Percentiles rank a stretch among this genome's conserved stretches.
phyloP scores from a whole-genome alignment of 2,113 vertebrate species.

The Sigmodon hispidus region DNA sequence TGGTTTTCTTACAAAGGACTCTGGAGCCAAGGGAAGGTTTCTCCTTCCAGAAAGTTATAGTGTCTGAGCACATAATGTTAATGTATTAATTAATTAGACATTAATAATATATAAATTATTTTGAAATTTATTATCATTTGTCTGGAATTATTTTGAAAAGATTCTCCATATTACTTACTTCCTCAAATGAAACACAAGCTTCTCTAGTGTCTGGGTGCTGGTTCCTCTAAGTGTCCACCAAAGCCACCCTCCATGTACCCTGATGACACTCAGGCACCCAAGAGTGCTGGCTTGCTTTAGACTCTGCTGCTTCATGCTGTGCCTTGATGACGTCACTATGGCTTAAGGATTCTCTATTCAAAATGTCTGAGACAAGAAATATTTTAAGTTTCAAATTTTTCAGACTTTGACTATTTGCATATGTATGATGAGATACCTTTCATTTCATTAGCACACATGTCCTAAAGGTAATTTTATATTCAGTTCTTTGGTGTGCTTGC shows the following conservation, averaged over 20 bases:
- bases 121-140: not conserved
- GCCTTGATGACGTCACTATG: accelerated
- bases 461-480: not conserved
- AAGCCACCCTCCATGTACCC: not conserved
- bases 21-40: not conserved
- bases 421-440: not conserved
- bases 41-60: constrained; percentile 4
- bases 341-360: not conserved
- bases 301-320: accelerated
- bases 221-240: no score
- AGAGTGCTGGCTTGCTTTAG: no score
- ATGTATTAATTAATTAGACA: not conserved
- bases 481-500: not conserved
- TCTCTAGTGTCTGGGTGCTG: not conserved
- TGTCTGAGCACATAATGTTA: not conserved
- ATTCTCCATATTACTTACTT: not conserved
- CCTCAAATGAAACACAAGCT: not conserved
- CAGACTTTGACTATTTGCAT: not conserved
- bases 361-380: not conserved
- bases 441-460: not conserved
- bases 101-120: not conserved
- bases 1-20: not conserved
- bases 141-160: not conserved
- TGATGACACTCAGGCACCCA: not conserved
- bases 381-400: not conserved